These are phyloP conservation scores for Kryptopterus vitreolus DNA, from an alignment of 2,797 vertebrate species.

Conservation along the genomic window DNA sequence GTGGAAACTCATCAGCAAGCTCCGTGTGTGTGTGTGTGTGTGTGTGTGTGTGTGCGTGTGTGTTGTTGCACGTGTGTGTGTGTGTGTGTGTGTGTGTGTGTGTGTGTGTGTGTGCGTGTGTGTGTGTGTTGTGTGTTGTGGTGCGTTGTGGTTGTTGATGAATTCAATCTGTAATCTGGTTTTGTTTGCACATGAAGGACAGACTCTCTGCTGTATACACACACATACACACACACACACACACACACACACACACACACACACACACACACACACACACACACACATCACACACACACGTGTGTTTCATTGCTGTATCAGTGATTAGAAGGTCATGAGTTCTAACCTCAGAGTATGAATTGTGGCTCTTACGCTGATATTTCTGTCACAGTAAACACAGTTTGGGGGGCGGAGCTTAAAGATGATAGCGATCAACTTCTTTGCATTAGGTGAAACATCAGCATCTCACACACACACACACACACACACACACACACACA, in stretches of 20 bases:
- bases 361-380: background rate
- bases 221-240: too few species aligned
- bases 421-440: too few species aligned
- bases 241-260: too few species aligned
- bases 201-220: background rate
- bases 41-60: constrained; percentile 3
- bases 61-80: constrained; percentile 1
- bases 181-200: constrained; percentile 22
- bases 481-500: too few species aligned
- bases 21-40: background rate
- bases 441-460: too few species aligned
- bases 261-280: too few species aligned
- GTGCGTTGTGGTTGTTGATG: constrained; percentile 23
- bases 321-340: constrained; percentile 7
- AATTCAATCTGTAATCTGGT: background rate
- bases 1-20: constrained; percentile 16
- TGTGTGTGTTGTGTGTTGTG: background rate
- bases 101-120: constrained; percentile 1
- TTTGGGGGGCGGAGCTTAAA: background rate
- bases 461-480: too few species aligned
- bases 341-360: background rate
- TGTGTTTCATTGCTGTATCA: background rate
- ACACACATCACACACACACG: background rate
- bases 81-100: constrained; percentile 8
- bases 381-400: too few species aligned